Conservation (phyloP, 2,888 invertebrate genomes). For the Phaonia tiefii region DNA sequence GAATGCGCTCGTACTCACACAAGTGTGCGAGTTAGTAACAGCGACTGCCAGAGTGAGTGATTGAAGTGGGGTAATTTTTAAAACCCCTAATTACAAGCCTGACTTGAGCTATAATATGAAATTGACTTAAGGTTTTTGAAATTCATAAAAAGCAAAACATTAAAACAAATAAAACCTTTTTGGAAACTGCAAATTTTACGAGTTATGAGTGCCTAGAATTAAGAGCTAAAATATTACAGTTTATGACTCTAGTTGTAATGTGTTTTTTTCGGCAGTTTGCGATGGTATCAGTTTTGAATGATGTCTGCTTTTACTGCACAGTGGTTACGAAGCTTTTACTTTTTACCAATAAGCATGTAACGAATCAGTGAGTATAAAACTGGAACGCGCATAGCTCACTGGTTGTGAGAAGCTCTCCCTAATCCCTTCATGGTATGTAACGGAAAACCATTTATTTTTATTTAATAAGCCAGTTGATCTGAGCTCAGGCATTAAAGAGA, state of each 20-base stretch:
- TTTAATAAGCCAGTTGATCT: too few species aligned
- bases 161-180: conserved; percentile 8
- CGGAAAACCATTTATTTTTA: too few species aligned
- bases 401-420: too few species aligned
- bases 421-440: too few species aligned
- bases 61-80: conserved; percentile 46
- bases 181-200: too few species aligned
- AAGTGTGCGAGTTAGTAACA: conserved; percentile 6
- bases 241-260: not conserved
- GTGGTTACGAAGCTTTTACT: not conserved
- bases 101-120: conserved; percentile 50
- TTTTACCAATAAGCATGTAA: too few species aligned
- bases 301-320: not conserved
- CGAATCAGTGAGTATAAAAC: too few species aligned
- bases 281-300: conserved; percentile 2
- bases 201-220: too few species aligned
- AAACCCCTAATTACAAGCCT: conserved; percentile 57
- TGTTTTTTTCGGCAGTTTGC: not conserved
- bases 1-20: too few species aligned
- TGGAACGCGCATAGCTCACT: too few species aligned
- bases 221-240: too few species aligned
- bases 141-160: conserved; percentile 8
- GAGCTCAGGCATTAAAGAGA: too few species aligned
- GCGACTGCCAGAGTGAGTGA: not conserved
- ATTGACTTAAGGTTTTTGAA: conserved; percentile 40